Percentiles rank a stretch among this genome's conserved stretches.
Evolutionary conservation across 2,797 vertebrate species (phyloP).

Genomic region (Otolemur crassicaudatus): DNA sequence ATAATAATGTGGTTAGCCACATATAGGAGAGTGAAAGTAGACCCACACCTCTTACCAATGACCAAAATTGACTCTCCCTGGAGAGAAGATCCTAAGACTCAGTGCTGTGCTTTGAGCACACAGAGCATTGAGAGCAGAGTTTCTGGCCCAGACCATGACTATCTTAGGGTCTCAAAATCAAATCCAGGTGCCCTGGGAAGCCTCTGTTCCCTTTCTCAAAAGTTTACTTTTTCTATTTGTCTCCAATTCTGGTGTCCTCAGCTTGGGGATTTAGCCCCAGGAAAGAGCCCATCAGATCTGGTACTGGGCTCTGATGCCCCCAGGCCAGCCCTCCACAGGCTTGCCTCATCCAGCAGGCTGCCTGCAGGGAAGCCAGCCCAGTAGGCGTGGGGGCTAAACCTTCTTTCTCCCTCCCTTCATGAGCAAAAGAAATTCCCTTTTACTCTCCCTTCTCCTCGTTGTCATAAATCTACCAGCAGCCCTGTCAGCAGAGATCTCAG

Average conservation of each 20-base stretch:
- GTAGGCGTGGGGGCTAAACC: rapidly evolving
- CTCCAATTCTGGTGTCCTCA: neutral
- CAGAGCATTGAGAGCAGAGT: neutral
- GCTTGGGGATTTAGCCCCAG: neutral
- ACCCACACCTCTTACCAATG: too few relatives aligned
- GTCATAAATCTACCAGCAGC: neutral
- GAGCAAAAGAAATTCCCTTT: neutral
- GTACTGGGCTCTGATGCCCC: neutral
- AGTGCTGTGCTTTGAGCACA: neutral
- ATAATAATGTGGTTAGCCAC: neutral
- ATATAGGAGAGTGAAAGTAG: too few relatives aligned
- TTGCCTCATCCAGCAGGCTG: neutral
- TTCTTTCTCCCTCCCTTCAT: neutral
- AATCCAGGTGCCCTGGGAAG: neutral
- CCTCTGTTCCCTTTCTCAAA: neutral
- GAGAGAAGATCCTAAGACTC: too few relatives aligned
- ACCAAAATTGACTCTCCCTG: too few relatives aligned
- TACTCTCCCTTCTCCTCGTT: neutral
- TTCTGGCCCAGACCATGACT: neutral
- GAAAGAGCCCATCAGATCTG: neutral
- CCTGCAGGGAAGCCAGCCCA: too few relatives aligned
- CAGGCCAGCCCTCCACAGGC: neutral
- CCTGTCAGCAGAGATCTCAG: neutral
- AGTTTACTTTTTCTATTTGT: neutral
- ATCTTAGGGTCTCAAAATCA: neutral